Evolutionary conservation across 2,888 invertebrate genomes (phyloP), one percentile per base, ranked within the genome.

Genomic region (Augiades crinisus): DNA sequence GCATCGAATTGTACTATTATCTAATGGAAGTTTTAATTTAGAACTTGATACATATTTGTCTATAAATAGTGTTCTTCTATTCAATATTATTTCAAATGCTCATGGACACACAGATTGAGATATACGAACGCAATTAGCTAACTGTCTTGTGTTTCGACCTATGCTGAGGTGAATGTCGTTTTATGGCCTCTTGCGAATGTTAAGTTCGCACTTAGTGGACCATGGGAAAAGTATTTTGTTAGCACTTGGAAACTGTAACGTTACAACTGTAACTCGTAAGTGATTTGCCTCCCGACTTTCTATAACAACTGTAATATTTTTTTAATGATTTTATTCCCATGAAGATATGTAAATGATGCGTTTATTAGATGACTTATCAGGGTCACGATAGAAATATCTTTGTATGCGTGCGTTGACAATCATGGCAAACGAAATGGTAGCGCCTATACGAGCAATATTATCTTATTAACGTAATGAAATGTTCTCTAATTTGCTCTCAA

Each of bases 101-200:
- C 36, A 21, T 17, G 13, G 34, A 34, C n/a, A 43, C 43, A 50
- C 43, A 16, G 36, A 50, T 50, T 50, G 36, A 41, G 49, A 49
- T 41, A 49, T 41, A 17, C 49, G 41, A 47, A 40, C 24, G 33
- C 49, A 49, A 49, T 49, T 41, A 49, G 49, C 41, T 24, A 24
- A 49, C 33, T 22, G 16, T 47, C 17, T 40, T 24, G 33, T 34
- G 34, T 19, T 31, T 40, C 41, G 24, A 21, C 16, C 21, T 33
- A 34, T 16, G 40, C 16, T 10, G 24, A 43, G 41, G 65, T 63
- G 62, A 70, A 72, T 61, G 68, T 71, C 68, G 62, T 71, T 78
- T 74, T 78, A 77, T 72, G 66, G 72, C 74, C 68, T 77, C 76
- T 77, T 76, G 75, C 74, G 72, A 75, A 81, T 79, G 69, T 70